phyloP scores from a whole-genome alignment of 2,797 vertebrate species.

The Phoxinus dragarum region DNA sequence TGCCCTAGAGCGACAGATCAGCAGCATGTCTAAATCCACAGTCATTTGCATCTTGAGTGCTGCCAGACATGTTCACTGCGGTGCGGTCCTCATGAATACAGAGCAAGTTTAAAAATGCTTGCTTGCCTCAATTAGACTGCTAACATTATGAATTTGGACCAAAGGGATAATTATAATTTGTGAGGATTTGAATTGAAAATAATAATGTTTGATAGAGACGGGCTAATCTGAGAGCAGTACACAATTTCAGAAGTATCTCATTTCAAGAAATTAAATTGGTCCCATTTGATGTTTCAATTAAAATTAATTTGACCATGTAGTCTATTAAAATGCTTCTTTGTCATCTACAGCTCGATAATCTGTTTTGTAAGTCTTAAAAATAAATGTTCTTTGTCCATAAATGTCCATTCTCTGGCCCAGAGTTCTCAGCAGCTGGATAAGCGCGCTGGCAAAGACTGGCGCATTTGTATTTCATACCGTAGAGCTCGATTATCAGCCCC shows the following conservation, averaged over 20 bases:
- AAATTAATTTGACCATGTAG: neutral
- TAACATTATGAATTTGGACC: constrained; percentile 53
- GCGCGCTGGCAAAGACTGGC: too few species aligned
- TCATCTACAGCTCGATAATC: too few species aligned
- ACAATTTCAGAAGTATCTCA: constrained; percentile 1
- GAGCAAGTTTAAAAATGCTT: constrained; percentile 42
- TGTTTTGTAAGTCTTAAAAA: too few species aligned
- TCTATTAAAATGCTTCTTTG: too few species aligned
- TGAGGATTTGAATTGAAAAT: constrained; percentile 28
- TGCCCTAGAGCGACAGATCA: constrained; percentile 38
- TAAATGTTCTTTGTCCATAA: too few species aligned
- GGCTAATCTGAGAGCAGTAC: neutral
- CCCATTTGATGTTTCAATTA: neutral
- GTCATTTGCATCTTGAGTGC: constrained; percentile 59
- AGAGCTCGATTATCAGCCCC: too few species aligned
- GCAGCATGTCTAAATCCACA: constrained; percentile 55
- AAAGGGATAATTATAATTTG: constrained; percentile 52
- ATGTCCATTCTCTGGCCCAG: too few species aligned
- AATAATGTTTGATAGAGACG: constrained; percentile 7
- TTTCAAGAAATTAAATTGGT: constrained; percentile 3
- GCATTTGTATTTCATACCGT: too few species aligned
- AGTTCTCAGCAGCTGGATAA: too few species aligned
- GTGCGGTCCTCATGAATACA: constrained; percentile 60
- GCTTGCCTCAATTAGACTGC: constrained; percentile 57
- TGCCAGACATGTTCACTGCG: constrained; percentile 51